A percentile compares a stretch with the other conserved stretches of the same genome.
Conservation (phyloP, 2,113 vertebrate species). For the Myxocyprinus asiaticus region DNA sequence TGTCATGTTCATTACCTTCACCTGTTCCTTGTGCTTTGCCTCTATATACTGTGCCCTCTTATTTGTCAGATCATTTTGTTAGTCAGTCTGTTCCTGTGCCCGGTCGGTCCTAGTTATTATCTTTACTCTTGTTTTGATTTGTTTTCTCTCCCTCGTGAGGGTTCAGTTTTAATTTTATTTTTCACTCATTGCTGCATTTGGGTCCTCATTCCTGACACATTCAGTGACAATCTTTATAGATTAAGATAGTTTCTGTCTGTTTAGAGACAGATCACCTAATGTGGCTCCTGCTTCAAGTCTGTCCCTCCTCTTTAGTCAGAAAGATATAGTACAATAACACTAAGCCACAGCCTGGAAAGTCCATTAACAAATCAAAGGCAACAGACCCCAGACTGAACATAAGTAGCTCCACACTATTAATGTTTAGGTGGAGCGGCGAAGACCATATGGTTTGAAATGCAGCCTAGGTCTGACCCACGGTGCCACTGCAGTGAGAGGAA, state of each 20-base stretch:
- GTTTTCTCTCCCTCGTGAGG: no score
- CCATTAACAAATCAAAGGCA: conserved; percentile 43
- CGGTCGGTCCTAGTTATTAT: no score
- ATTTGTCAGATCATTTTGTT: no score
- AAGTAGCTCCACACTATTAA: conserved; percentile 45
- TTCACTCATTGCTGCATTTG: no score
- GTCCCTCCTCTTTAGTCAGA: not conserved
- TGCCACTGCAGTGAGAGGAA: conserved; percentile 19
- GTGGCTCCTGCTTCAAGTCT: conserved; percentile 23
- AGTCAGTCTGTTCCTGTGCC: no score
- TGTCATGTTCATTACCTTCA: no score
- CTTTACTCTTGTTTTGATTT: no score
- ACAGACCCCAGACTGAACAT: conserved; percentile 49
- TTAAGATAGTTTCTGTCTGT: not conserved
- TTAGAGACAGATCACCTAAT: conserved; percentile 11
- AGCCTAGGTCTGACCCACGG: conserved; percentile 19
- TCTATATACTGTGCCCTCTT: no score
- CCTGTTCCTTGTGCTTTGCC: no score
- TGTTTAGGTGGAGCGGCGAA: conserved; percentile 43
- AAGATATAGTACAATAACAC: conserved; percentile 31
- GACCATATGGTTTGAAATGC: conserved; percentile 43
- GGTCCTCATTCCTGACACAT: no score
- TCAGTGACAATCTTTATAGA: not conserved
- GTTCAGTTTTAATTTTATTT: no score
- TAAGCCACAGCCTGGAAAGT: conserved; percentile 45